These are phyloP conservation scores for Cuniculus paca DNA, from an alignment of 2,797 vertebrate genomes.

Conservation along the genomic window DNA sequence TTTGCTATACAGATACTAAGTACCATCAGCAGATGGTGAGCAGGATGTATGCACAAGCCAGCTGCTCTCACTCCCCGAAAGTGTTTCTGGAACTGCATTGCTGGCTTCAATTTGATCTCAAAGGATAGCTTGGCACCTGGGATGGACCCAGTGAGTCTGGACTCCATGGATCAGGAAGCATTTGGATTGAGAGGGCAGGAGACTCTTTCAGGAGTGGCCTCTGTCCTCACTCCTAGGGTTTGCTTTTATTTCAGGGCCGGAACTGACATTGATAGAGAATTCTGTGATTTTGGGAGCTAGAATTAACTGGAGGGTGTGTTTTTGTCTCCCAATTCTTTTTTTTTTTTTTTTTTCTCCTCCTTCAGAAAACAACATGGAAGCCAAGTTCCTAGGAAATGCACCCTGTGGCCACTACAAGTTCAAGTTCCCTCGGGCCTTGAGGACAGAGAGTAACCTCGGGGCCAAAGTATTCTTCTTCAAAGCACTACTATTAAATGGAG, in stretches of 20 bases:
- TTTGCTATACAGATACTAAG: not conserved
- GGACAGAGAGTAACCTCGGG: conserved; percentile 90
- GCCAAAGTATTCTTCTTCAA: conserved; percentile 99
- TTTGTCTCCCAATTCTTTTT: conserved; percentile 62
- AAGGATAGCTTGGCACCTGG: not conserved
- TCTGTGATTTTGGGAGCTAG: not conserved
- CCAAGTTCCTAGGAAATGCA: conserved; percentile 95
- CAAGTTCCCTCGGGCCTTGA: conserved; percentile 92
- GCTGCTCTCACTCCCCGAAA: too few relatives aligned
- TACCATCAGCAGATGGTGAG: not conserved
- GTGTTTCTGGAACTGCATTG: not conserved
- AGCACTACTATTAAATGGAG: conserved; percentile 91
- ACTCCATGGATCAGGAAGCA: not conserved
- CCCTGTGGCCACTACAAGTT: conserved; percentile 98
- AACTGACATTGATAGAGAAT: not conserved
- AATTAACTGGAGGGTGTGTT: conserved; percentile 16
- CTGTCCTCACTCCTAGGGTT: not conserved
- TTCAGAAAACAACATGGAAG: conserved; percentile 91
- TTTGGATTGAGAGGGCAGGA: not conserved
- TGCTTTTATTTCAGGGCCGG: not conserved
- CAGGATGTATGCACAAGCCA: not conserved
- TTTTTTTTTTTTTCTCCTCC: conserved; percentile 47
- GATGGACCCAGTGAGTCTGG: not conserved
- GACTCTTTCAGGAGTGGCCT: not conserved
- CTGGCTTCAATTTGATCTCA: not conserved